phyloP scores from a whole-genome alignment of 2,797 vertebrate genomes.

The Taenioides sp. region DNA sequence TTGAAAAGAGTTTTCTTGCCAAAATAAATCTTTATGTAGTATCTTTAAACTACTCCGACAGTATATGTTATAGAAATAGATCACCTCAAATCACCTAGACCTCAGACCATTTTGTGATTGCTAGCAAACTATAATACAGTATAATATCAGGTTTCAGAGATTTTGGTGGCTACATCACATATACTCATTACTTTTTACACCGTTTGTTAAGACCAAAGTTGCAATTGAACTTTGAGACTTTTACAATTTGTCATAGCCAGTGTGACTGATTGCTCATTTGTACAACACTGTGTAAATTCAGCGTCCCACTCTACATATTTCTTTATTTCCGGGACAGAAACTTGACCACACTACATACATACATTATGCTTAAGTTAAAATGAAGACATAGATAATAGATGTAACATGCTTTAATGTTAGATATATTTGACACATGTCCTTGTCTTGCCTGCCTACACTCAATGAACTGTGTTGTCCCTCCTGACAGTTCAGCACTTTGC shows the following conservation, averaged over 20 bases:
- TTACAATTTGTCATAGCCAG: not conserved
- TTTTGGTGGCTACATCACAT: not conserved
- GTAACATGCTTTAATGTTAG: not conserved
- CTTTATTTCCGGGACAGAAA: not conserved
- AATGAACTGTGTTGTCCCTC: constrained; percentile 5
- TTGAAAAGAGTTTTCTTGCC: too few species aligned
- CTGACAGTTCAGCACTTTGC: constrained; percentile 12
- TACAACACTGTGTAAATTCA: not conserved
- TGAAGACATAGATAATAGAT: not conserved
- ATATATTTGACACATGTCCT: not conserved
- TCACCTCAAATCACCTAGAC: constrained; percentile 4
- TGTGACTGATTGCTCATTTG: not conserved
- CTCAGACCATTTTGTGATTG: not conserved
- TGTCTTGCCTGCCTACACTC: not conserved
- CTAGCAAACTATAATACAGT: not conserved
- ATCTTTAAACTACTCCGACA: too few species aligned
- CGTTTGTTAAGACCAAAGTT: not conserved
- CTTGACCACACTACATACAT: not conserved
- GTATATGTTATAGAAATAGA: too few species aligned
- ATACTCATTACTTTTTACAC: not conserved
- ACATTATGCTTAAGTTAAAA: not conserved
- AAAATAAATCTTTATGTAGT: too few species aligned
- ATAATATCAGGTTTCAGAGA: not conserved
- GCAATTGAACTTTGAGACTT: not conserved
- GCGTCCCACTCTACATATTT: not conserved